Evolutionary conservation across 1,140 invertebrate genomes (phyloP), one percentile per base, ranked within the genome.

Genomic region (Steinernema feltiae): DNA sequence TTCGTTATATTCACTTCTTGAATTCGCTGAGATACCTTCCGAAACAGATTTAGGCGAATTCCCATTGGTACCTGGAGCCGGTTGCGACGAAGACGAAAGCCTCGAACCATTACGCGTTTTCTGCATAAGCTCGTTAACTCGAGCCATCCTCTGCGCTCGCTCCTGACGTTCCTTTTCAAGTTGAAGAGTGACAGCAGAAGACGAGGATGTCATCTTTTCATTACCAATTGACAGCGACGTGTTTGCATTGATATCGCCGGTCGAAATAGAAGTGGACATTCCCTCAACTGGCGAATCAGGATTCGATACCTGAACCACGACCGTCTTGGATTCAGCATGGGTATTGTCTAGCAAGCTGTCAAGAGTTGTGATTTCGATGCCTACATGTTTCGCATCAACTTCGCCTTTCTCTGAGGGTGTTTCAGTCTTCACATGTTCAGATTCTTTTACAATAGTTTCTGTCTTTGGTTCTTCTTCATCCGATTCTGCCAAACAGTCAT

Each of bases 141-240:
- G 53, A 63, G 53, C 53, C 53, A 63, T 63, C 12, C 53, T 7
- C 53, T 63, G 53, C 12, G 53, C 53, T 3, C 53, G 53, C 24
- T 63, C 53, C 53, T 63, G 53, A 15, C 53, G 53, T 21, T 63
- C 53, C 53, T 63, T 63, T 27, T 63, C 53, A 21, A 63, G 12
- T 21, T 63, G 53, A 7, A 63, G 12, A 27, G 7, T 63, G 15
- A 63, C 53, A 21, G 53, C 53, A 3, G 53, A 17, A 3, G 24
- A 7, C 53, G 53, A 63, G 53, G 53, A 3, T 3, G 53, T 63
- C 53, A 63, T 63, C 53, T 63, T 63, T 21, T 63, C 53, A 21
- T 63, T 63, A 3, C 7, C 15, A 21, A 15, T 63, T 3, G 53
- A n/a, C n/a, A n/a, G n/a, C n/a, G n/a, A n/a, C n/a, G n/a, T n/a